phyloP scores from a whole-genome alignment of 2,113 vertebrate species.

The Phocoena sinus region DNA sequence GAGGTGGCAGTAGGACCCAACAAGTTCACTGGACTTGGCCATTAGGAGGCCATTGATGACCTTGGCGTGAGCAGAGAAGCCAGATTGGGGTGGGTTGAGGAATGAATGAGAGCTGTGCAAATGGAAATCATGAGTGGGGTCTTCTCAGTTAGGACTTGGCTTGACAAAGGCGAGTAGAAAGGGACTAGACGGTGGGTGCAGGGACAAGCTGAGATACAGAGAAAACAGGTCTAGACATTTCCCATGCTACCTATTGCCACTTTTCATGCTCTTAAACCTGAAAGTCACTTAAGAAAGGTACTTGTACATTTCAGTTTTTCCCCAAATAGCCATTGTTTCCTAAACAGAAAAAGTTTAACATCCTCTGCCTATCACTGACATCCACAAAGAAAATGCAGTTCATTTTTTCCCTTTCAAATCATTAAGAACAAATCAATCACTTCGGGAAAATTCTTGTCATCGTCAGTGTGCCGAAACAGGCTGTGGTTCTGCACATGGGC shows the following conservation, averaged over 20 bases:
- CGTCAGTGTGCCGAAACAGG: constrained; percentile 50
- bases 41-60: neutral
- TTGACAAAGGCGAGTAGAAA: neutral
- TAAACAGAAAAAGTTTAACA: neutral
- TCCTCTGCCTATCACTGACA: neutral
- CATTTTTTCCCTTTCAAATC: neutral
- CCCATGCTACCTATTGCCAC: neutral
- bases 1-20: neutral
- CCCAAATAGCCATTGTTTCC: neutral
- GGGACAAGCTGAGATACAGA: neutral
- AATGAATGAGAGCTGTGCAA: neutral
- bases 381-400: constrained; percentile 1
- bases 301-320: neutral
- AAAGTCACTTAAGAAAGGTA: neutral
- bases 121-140: neutral
- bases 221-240: neutral
- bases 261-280: neutral
- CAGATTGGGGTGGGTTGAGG: neutral
- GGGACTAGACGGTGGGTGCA: neutral
- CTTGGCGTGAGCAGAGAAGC: neutral
- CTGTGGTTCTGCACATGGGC: constrained; percentile 51
- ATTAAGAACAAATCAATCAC: neutral
- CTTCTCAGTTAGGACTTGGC: neutral
- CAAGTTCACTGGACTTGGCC: neutral
- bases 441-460: constrained; percentile 2